These are phyloP conservation scores for Phyllotreta cruciferae DNA, from an alignment of 2,888 invertebrate genomes.

Conservation along the genomic window DNA sequence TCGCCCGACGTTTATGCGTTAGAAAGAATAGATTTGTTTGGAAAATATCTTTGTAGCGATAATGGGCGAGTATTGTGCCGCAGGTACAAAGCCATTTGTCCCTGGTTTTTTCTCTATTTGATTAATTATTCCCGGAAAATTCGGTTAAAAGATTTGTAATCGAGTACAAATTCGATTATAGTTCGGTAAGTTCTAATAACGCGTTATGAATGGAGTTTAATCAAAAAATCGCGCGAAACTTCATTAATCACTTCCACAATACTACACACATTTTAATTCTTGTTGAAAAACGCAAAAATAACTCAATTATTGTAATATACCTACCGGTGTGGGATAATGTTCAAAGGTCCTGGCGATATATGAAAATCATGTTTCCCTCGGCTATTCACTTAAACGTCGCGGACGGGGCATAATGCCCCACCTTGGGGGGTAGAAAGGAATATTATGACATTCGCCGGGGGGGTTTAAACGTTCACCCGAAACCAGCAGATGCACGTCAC, in stretches of 20 bases:
- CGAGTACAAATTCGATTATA: too few species aligned
- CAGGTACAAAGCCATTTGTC: too few species aligned
- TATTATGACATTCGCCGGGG: conserved; percentile 58
- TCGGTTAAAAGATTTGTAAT: too few species aligned
- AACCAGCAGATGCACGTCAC: conserved; percentile 51
- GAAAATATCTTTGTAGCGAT: conserved; percentile 44
- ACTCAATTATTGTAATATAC: conserved; percentile 36
- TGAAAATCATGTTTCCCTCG: conserved; percentile 47
- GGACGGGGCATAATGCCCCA: conserved; percentile 50
- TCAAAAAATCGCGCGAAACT: too few species aligned
- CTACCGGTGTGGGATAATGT: conserved; percentile 30
- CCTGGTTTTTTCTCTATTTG: too few species aligned
- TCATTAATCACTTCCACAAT: too few species aligned
- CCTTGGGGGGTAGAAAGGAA: conserved; percentile 56
- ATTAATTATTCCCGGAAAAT: too few species aligned
- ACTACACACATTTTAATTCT: too few species aligned
- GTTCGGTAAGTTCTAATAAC: too few species aligned
- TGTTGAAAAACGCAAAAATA: neutral
- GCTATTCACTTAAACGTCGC: conserved; percentile 53
- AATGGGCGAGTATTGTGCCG: conserved; percentile 33
- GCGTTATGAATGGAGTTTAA: conserved; percentile 13
- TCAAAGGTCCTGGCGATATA: conserved; percentile 39
- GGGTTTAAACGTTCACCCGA: conserved; percentile 44
- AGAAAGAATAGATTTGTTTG: conserved; percentile 52
- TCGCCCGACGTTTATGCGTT: conserved; percentile 53